These are phyloP conservation scores for Hirtodrosophila alboralis DNA, from an alignment of 2,888 invertebrate species.

Conservation along the genomic window DNA sequence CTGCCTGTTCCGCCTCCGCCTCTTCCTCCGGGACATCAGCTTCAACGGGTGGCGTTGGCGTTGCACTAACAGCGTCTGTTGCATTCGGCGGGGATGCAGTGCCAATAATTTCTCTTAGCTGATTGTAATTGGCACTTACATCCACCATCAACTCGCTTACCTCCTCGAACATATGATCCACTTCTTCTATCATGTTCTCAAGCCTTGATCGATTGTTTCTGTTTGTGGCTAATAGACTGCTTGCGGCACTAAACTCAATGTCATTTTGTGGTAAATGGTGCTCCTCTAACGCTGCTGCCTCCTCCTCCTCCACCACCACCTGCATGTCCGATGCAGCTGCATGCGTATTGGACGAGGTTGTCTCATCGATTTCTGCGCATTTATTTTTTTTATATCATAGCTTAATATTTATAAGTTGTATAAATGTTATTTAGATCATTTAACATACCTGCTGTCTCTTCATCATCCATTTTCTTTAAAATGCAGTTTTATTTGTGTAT, in stretches of 20 bases:
- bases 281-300: background rate
- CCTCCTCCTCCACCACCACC: conserved; percentile 4
- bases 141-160: conserved; percentile 44
- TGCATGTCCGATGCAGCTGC: conserved; percentile 23
- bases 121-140: conserved; percentile 37
- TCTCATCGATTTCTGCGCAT: conserved; percentile 54
- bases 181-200: conserved; percentile 44
- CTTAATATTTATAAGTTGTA: background rate
- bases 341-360: conserved; percentile 14
- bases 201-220: conserved; percentile 25
- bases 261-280: conserved; percentile 1
- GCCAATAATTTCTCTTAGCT: conserved; percentile 20
- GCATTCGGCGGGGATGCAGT: background rate
- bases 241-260: conserved; percentile 3
- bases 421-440: background rate
- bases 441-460: conserved; percentile 56
- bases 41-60: conserved; percentile 7
- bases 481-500: conserved; percentile 7
- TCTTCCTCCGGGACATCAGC: conserved; percentile 1
- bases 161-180: conserved; percentile 48
- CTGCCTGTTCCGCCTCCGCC: background rate
- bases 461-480: conserved; percentile 56
- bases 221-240: conserved; percentile 22
- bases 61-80: background rate
- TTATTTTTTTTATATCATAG: too few relatives aligned